Evolutionary conservation across 2,113 vertebrate genomes (phyloP).

Genomic region (Diphyllodes magnificus): DNA sequence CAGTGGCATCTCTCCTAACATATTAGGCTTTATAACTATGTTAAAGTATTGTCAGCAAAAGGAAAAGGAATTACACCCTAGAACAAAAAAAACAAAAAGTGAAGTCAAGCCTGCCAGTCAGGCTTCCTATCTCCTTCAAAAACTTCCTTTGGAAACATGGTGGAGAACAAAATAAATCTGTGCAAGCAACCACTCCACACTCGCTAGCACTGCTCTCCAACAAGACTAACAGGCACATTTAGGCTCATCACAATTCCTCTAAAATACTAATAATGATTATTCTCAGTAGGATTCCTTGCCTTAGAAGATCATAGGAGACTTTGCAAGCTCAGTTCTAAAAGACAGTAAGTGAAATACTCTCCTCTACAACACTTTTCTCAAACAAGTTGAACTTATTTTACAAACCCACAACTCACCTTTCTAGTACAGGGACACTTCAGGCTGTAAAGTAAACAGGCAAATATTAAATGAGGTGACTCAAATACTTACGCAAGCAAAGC

Average conservation of each 20-base stretch:
- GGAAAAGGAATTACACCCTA: background rate
- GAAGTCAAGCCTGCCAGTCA: background rate
- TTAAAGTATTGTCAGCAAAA: background rate
- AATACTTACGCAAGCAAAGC: background rate
- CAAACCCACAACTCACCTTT: background rate
- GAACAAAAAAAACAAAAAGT: background rate
- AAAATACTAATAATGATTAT: background rate
- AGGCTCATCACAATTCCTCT: background rate
- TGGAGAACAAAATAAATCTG: background rate
- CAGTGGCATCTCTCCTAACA: background rate
- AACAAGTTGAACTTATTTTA: background rate
- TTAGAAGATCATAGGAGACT: background rate
- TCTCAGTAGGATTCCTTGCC: background rate
- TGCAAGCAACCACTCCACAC: background rate
- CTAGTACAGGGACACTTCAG: background rate
- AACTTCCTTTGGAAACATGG: background rate
- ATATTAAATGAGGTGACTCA: conserved; percentile 25
- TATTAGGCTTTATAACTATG: background rate
- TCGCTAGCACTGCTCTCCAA: background rate
- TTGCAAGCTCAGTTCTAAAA: background rate
- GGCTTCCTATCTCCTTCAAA: background rate
- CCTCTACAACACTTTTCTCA: background rate
- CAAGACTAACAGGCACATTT: background rate
- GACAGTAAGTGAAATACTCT: background rate
- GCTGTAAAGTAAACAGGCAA: conserved; percentile 22